Evolutionary conservation across 1,140 invertebrate species (phyloP).

Genomic region (Drosophila repleta): DNA sequence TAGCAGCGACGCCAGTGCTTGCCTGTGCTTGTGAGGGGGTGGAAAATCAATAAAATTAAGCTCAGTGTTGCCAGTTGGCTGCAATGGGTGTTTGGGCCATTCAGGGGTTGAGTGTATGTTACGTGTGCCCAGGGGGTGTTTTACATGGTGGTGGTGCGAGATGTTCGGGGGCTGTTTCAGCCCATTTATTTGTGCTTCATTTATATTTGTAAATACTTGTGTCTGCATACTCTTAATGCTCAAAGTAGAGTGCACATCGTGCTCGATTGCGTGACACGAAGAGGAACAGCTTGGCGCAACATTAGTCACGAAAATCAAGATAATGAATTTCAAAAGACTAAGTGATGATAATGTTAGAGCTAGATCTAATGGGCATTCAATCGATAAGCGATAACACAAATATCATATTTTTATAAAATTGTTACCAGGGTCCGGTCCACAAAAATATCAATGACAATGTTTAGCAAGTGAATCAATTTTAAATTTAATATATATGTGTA

Average conservation of each 20-base stretch:
- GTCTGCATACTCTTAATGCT: neutral
- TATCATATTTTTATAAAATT: too few relatives aligned
- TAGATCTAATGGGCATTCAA: too few relatives aligned
- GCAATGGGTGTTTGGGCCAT: conserved; percentile 4
- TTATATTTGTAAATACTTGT: conserved; percentile 9
- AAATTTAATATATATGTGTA: too few relatives aligned
- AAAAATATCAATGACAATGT: too few relatives aligned
- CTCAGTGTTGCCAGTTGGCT: conserved; percentile 68
- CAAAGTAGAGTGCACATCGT: neutral
- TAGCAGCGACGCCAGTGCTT: conserved; percentile 15
- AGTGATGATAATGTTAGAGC: too few relatives aligned
- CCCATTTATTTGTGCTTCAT: conserved; percentile 25
- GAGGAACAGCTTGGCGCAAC: neutral
- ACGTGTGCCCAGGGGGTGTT: conserved; percentile 23
- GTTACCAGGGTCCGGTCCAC: too few relatives aligned
- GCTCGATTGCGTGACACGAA: neutral
- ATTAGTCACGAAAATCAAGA: neutral
- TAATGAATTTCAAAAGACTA: too few relatives aligned
- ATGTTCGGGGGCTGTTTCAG: conserved; percentile 29
- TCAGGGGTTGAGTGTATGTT: conserved; percentile 39
- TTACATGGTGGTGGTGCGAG: conserved; percentile 36
- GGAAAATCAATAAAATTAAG: conserved; percentile 76
- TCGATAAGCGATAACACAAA: too few relatives aligned
- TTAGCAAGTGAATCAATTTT: too few relatives aligned
- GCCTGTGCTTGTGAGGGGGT: conserved; percentile 14